Evolutionary conservation across 2,113 vertebrate species (phyloP), one percentile per base, ranked within the genome.

Genomic region (Ibidorhyncha struthersii): DNA sequence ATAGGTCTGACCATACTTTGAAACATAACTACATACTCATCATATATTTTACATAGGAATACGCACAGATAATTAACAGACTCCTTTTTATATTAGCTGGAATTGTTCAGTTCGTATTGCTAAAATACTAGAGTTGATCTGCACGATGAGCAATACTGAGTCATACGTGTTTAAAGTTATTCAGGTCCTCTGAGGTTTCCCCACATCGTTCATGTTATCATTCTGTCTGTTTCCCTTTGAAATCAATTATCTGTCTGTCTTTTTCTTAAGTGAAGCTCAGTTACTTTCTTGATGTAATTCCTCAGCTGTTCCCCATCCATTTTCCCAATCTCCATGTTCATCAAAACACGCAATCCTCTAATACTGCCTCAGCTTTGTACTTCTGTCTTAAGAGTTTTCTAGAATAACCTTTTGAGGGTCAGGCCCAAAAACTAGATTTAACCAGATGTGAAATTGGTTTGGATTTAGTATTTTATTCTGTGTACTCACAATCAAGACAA

Each of bases 71-170:
- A 69, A 82, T 49, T 50, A 67, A n/a, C 15, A 17, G 34, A 36
- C 11, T 66, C 5, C 4, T 41, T 71, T 84, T 78, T 45, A n/a
- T 32, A 16, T 76, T 41, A 50, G 11, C 55, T 89, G 56, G 14
- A n/a, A 49, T 45, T 66, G 6, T 72, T 81, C n/a, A 3, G 1
- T 81, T 63, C 4, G 0, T 66, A 5, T 38, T 38, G 45, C 15
- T 55, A 3, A 78, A 70, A 5, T 86, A 14, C 58, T 71, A 34
- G 19, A 58, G 32, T 20, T 59, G 47, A 78, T 83, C 40, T 49
- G 12, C 26, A 27, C 1, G 2, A 26, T 0, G 3, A 34, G 26
- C 4, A 6, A 23, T 43, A 14, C 7, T 14, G 30, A 17, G 7
- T 52, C 53, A 43, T 14, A 27, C 1, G 2, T 17, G 21, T 66